Evolutionary conservation across 2,888 invertebrate genomes (phyloP), one percentile per base, ranked within the genome.

Genomic region (Agrotis segetum): DNA sequence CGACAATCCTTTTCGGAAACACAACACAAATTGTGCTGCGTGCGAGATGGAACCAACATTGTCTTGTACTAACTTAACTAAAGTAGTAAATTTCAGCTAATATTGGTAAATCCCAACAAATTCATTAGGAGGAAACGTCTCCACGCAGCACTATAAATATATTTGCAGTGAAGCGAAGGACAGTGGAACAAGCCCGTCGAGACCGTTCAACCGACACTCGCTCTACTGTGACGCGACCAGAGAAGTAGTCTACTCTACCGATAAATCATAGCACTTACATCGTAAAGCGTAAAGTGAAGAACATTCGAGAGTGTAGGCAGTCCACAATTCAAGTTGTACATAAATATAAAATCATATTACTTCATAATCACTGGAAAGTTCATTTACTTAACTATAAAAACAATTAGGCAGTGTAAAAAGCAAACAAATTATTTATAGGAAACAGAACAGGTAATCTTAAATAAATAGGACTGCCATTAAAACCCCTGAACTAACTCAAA

Each of bases 1-100:
- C 97, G 94, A 94, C 94, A 96, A 96, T 97, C 97, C 97, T 97
- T 97, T 97, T 97, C 97, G 97, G 97, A 98, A 98, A 98, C 98
- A 98, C 98, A 98, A 97, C 98, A 98, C 98, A 98, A 98, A 97
- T 88, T 93, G 96, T 94, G 95, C 96, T 93, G 94, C 93, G 92
- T 90, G 92, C 81, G 89, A 88, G 90, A 87, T 82, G 75, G 76
- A 68, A 68, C 74, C 74, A 86, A 77, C 63, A 81, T 79, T 79
- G 73, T 73, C 83, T 81, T 74, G 69, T 78, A 81, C 79, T 84
- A 86, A 75, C 81, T 83, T 80, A 79, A 81, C 83, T 80, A 79
- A 86, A 69, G 82, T 84, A 84, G 82, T 83, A 87, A 61, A 86
- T 66, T 76, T 70, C 52, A 76, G 72, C 61, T 82, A 80, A 86